Percentiles rank a stretch among this genome's conserved stretches.
These are phyloP conservation scores for Delphinapterus leucas DNA, from an alignment of 2,113 vertebrate genomes.

Conservation along the genomic window DNA sequence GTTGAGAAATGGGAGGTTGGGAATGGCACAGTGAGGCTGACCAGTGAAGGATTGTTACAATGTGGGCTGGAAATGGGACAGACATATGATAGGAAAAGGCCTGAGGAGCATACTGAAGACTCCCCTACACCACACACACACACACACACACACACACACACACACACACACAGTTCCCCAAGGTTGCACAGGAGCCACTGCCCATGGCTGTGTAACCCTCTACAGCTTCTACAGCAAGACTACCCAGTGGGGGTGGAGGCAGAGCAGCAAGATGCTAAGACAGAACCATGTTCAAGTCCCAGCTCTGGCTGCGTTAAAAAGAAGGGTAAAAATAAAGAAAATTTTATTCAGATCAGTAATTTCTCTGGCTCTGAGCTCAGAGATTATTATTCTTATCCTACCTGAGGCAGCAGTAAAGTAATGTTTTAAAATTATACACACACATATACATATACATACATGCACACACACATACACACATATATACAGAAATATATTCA, in stretches of 20 bases:
- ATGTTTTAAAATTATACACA: not conserved
- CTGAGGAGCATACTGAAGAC: not conserved
- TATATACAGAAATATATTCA: not conserved
- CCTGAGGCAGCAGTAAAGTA: not conserved
- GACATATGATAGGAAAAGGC: not conserved
- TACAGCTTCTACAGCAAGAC: not conserved
- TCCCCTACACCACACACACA: not conserved
- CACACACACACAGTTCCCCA: not conserved
- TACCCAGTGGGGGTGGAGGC: not conserved
- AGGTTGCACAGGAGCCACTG: not conserved
- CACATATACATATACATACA: not conserved
- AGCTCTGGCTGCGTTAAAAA: not conserved
- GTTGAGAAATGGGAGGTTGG: not conserved
- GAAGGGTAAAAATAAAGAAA: not conserved
- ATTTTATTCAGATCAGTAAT: not conserved
- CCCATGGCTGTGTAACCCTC: too few relatives aligned
- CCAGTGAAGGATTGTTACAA: not conserved
- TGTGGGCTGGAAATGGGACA: not conserved
- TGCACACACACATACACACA: not conserved
- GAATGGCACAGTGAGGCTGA: not conserved
- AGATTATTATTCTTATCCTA: slow-evolving; percentile 6
- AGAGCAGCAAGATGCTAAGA: not conserved
- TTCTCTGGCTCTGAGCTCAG: not conserved
- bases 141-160: not conserved
- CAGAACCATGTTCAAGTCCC: not conserved